Evolutionary conservation across 2,888 invertebrate species (phyloP).

Genomic region (Cordilura impudica): DNA sequence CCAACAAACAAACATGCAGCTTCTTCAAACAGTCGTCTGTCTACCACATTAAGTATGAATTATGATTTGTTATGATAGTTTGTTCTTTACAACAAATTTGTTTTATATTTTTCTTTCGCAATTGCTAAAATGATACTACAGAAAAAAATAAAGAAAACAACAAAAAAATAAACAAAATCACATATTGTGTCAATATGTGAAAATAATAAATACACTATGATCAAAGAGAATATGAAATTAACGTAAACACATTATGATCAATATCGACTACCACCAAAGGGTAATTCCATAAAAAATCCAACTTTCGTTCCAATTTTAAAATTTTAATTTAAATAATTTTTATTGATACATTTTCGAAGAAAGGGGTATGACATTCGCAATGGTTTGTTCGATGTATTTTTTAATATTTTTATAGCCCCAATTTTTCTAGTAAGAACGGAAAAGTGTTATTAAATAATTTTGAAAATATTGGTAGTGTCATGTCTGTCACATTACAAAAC

Average conservation of each 20-base stretch:
- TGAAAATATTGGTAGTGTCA: too few species aligned
- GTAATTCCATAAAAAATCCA: background rate
- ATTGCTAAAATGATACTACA: background rate
- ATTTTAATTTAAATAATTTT: too few species aligned
- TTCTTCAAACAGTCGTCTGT: conserved; percentile 30
- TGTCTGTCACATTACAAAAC: too few species aligned
- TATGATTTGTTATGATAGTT: conserved; percentile 51
- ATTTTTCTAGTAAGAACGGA: too few species aligned
- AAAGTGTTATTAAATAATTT: too few species aligned
- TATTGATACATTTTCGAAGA: too few species aligned
- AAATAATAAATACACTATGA: conserved; percentile 8
- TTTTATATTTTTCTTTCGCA: background rate
- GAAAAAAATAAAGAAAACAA: background rate
- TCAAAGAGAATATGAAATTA: background rate
- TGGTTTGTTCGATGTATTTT: too few species aligned
- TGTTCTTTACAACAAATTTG: conserved; percentile 5
- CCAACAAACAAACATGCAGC: conserved; percentile 19
- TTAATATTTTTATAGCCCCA: too few species aligned
- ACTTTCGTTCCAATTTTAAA: too few species aligned
- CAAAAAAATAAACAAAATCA: conserved; percentile 8
- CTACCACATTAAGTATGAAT: conserved; percentile 40
- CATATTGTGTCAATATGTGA: conserved; percentile 57
- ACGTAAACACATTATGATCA: background rate
- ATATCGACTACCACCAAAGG: too few species aligned
- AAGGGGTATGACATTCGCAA: too few species aligned